Evolutionary conservation across 2,113 vertebrate species (phyloP).

Genomic region (Mystacornis crossleyi): DNA sequence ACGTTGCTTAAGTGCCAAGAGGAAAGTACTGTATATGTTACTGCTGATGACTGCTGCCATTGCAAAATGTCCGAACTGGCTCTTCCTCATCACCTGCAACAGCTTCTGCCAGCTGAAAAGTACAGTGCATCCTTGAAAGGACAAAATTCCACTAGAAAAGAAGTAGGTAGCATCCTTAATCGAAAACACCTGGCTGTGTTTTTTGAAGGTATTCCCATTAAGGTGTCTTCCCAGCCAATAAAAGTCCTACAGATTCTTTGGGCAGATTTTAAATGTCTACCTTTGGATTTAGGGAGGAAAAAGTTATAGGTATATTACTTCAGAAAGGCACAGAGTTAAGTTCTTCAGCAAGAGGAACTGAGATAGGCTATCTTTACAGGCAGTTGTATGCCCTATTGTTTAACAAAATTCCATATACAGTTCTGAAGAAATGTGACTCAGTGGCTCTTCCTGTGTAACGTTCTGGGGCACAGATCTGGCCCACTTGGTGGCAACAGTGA

Average conservation of each 20-base stretch:
- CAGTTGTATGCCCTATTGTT: background rate
- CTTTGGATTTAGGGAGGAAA: background rate
- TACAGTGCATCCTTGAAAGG: background rate
- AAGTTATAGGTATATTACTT: background rate
- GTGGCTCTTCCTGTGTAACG: rapidly evolving
- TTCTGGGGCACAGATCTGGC: background rate
- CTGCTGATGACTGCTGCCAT: background rate
- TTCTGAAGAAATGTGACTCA: background rate
- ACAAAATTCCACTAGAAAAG: background rate
- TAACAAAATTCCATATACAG: background rate
- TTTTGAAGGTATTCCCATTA: background rate
- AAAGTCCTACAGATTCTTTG: background rate
- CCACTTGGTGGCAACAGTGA: background rate
- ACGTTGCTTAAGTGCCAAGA: background rate
- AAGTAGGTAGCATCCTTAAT: background rate
- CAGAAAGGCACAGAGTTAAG: background rate
- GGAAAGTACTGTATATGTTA: background rate
- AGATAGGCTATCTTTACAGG: background rate
- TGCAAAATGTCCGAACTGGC: background rate
- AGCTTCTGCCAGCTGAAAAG: background rate
- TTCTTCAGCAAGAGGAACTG: background rate
- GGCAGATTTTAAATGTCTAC: background rate
- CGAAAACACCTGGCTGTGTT: rapidly evolving
- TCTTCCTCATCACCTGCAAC: background rate
- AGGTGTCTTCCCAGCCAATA: background rate